Percentiles rank a stretch among this genome's conserved stretches.
phyloP scores from a whole-genome alignment of 23 tunicate species.

The Trididemnum nubilum region DNA sequence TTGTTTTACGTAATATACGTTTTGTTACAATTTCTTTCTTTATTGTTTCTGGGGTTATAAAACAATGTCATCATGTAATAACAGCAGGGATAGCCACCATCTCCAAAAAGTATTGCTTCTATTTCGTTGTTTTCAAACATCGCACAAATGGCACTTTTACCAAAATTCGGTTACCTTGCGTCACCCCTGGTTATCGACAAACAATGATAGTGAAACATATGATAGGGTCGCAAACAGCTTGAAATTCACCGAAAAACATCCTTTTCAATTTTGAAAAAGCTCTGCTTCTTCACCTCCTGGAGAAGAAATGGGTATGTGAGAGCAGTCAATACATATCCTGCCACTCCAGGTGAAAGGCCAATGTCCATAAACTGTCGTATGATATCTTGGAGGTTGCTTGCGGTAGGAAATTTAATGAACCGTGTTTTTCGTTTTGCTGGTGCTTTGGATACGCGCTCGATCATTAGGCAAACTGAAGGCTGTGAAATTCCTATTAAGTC shows the following conservation, averaged over 20 bases:
- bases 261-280: neutral
- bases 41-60: neutral
- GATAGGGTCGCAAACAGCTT: neutral
- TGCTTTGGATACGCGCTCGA: neutral
- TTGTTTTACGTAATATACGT: neutral
- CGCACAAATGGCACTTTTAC: neutral
- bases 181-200: neutral
- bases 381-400: neutral
- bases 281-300: neutral
- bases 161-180: neutral
- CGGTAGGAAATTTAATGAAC: neutral
- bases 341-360: neutral
- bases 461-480: neutral
- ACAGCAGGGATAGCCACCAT: neutral
- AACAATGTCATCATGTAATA: neutral
- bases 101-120: neutral
- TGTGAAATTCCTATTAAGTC: slow-evolving; percentile 24
- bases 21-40: neutral
- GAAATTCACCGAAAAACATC: neutral
- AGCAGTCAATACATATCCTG: neutral
- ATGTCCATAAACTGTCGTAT: neutral
- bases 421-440: slow-evolving; percentile 5
- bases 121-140: neutral
- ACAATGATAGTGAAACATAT: neutral
- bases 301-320: neutral